Evolutionary conservation across 2,113 vertebrate genomes (phyloP).

Genomic region (Cisticola juncidis): DNA sequence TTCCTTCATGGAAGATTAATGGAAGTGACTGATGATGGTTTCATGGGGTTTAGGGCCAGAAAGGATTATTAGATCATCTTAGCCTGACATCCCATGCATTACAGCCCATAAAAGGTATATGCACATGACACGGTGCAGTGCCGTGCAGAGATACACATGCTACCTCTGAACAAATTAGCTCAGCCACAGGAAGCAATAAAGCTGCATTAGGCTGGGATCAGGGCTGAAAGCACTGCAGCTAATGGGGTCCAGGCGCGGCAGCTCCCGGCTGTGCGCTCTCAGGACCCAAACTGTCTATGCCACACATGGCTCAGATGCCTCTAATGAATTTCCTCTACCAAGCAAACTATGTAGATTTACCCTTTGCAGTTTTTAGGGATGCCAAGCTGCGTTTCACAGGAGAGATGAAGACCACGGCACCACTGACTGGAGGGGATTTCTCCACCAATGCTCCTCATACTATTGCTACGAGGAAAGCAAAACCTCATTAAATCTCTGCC

Average conservation of each 20-base stretch:
- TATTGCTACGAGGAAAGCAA: background rate
- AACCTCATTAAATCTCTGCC: background rate
- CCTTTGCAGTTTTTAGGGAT: background rate
- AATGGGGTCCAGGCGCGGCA: background rate
- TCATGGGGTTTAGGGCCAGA: constrained; percentile 48
- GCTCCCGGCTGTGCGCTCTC: background rate
- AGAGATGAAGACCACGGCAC: background rate
- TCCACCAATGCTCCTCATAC: rapidly evolving
- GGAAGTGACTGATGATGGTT: constrained; percentile 46
- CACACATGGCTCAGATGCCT: background rate
- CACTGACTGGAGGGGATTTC: background rate
- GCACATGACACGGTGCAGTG: background rate
- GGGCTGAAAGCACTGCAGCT: background rate
- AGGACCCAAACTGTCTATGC: background rate
- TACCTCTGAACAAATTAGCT: constrained; percentile 56
- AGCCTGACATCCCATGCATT: constrained; percentile 35
- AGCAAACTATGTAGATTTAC: background rate
- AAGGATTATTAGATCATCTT: constrained; percentile 59
- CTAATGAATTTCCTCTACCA: background rate
- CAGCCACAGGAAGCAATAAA: constrained; percentile 44
- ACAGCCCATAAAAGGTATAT: constrained; percentile 34
- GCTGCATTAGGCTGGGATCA: background rate
- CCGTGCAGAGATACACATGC: background rate
- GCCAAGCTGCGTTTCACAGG: rapidly evolving
- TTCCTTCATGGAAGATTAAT: constrained; percentile 58